Evolutionary conservation across 2,113 vertebrate genomes (phyloP), one percentile per base, ranked within the genome.

Genomic region (Dipodomys spectabilis): DNA sequence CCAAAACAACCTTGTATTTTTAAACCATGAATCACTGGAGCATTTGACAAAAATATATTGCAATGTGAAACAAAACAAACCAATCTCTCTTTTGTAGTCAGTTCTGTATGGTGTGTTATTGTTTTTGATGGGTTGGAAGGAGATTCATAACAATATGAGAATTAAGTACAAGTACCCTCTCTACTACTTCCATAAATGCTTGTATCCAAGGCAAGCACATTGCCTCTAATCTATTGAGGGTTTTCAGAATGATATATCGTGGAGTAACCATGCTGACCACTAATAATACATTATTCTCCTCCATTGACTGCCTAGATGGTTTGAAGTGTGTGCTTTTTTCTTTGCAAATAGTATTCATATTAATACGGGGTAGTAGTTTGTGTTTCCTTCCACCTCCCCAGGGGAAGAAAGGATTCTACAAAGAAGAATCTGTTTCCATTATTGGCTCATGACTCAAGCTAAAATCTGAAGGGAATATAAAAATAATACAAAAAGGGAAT

Each of bases 261-360:
- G 90, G 93, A 6, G 15, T 91, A 69, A 86, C 67, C 62, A 82
- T 82, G 6, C 84, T 71, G 64, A 74, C 84, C 88, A 87, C 60
- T 62, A 89, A 60, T 32, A 80, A 39, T 39, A 39, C 84, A 69
- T 10, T 82, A 65, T 15, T 95, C 62, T 92, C 73, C 53, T 23
- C 82, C 95, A 86, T 86, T 94, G 95, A 97, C 83, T 96, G 77
- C 35, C 49, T 89, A 68, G 79, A 87, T 79, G 69, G 73, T 96
- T 81, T 88, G 32, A 93, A 91, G 30, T 75, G 65, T 27, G 13
- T 6, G 79, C 82, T 39, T 94, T 97, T 64, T 96, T 85, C 72
- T 74, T 96, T 94, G 65, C 28, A 95, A 88, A 93, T 27, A 35
- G 35, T 95, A 72, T 93, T 90, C 83, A 79, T 2, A 68, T 92